Base-by-base conservation (phyloP, 2,797 vertebrate species). In the Loris lydekkerianus region DNA sequence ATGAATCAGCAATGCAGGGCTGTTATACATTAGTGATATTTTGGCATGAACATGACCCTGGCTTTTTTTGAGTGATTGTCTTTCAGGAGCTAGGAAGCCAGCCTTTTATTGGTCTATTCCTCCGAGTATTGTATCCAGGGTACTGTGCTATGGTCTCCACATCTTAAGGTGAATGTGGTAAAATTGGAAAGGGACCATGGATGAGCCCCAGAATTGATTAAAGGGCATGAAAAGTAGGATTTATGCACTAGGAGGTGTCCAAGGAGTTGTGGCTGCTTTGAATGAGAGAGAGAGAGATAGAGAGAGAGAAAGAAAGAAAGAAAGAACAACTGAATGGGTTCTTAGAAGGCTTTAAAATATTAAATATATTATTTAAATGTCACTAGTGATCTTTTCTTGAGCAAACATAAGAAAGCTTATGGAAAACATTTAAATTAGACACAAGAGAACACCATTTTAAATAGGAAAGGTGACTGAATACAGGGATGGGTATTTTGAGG, bases 191-290 rank as follows among this genome's bases (percentile, higher is more conserved):
- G 95, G 82, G 78, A 91, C 65, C 70, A 77, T 37, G 58, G 78
- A 82, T 81, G 90, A 96, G 61, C 72, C 96, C 65, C 96, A 76
- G 85, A 84, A 84, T 94, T 95, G 88, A 96, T 95, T 95, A 94
- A 97, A 96, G 56, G 25, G 25, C 72, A 73, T 80, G 84, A 73
- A 89, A 94, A 82, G 89, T 58, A 90, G 61, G 46, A 80, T 86
- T 83, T 67, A n/a, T 13, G 56, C 3, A n/a, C 96, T 96, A 34
- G 31, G n/a, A 73, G 31, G 43, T 72, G 56, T 95, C 73, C 58
- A 60, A 97, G 75, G 75, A 88, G 20, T 34, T 85, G 17, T 84
- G 58, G 23, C 80, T 95, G 31, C 84, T 96, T 94, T 77, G 82
- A 77, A 20, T 63, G 58, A 88, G 61, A 18, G 58, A 43, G 58